Conservation (phyloP, 2,797 vertebrate genomes). For the Oreochromis grahami region DNA sequence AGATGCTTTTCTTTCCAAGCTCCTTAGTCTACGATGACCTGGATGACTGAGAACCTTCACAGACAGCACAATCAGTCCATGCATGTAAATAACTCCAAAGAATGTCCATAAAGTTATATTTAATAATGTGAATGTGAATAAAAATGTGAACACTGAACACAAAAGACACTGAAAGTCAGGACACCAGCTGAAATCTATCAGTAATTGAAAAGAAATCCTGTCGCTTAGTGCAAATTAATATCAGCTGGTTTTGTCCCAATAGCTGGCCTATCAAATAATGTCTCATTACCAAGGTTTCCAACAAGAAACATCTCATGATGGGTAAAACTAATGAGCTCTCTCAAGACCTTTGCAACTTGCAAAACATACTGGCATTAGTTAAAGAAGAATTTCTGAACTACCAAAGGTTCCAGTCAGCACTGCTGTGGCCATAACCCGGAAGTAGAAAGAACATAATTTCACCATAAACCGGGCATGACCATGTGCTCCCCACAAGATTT, state of each 20-base stretch:
- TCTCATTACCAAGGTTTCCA: neutral
- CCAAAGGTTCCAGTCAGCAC: neutral
- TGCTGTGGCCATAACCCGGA: neutral
- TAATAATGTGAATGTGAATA: neutral
- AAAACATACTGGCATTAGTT: neutral
- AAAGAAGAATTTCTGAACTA: neutral
- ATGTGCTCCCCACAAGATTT: neutral
- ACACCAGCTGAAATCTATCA: neutral
- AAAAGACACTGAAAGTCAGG: neutral
- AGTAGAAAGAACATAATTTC: neutral
- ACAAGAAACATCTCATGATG: neutral
- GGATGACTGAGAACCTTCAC: no score
- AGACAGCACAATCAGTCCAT: no score
- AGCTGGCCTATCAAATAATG: neutral
- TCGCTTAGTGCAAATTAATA: neutral
- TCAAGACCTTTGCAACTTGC: neutral
- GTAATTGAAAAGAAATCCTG: neutral
- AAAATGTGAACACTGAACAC: neutral
- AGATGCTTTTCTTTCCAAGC: no score
- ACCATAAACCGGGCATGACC: neutral
- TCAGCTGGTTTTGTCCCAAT: neutral
- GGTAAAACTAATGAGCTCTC: neutral
- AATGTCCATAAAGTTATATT: neutral
- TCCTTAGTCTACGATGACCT: no score
- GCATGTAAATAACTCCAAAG: neutral